These are phyloP conservation scores for Venusia cambrica DNA, from an alignment of 2,888 invertebrate species.

Conservation along the genomic window DNA sequence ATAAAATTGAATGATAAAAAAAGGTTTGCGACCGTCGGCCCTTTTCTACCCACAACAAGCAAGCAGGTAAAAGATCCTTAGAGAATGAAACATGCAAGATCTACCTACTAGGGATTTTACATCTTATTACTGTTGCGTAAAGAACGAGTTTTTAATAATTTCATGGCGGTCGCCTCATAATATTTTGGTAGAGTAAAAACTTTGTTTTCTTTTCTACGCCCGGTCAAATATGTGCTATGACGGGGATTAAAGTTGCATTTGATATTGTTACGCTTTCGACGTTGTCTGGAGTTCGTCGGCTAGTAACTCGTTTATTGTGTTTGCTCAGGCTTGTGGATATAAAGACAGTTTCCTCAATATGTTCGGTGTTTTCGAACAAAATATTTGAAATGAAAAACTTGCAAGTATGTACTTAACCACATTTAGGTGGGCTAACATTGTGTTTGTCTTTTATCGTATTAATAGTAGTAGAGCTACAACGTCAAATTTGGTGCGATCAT, in stretches of 20 bases:
- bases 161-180: slow-evolving; percentile 46
- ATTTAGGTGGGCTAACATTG: too few relatives aligned
- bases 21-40: slow-evolving; percentile 64
- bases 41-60: slow-evolving; percentile 74
- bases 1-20: slow-evolving; percentile 73
- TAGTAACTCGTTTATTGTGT: slow-evolving; percentile 42
- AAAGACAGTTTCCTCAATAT: slow-evolving; percentile 39
- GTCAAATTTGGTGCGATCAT: too few relatives aligned
- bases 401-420: not conserved
- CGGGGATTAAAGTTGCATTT: slow-evolving; percentile 39
- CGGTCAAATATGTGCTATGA: slow-evolving; percentile 44
- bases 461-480: too few relatives aligned
- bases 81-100: slow-evolving; percentile 67
- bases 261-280: slow-evolving; percentile 36
- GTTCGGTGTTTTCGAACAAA: slow-evolving; percentile 35
- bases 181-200: slow-evolving; percentile 51
- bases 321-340: slow-evolving; percentile 39
- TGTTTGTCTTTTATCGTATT: too few relatives aligned
- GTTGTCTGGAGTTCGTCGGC: slow-evolving; percentile 38
- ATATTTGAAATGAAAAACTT: slow-evolving; percentile 20
- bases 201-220: slow-evolving; percentile 51
- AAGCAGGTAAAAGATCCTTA: slow-evolving; percentile 75
- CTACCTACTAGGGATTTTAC: slow-evolving; percentile 60
- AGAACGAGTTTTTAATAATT: slow-evolving; percentile 52
- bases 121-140: slow-evolving; percentile 59